Percentiles rank a stretch among this genome's conserved stretches.
phyloP scores from a whole-genome alignment of 2,797 vertebrate species.

The Mallotus villosus region DNA sequence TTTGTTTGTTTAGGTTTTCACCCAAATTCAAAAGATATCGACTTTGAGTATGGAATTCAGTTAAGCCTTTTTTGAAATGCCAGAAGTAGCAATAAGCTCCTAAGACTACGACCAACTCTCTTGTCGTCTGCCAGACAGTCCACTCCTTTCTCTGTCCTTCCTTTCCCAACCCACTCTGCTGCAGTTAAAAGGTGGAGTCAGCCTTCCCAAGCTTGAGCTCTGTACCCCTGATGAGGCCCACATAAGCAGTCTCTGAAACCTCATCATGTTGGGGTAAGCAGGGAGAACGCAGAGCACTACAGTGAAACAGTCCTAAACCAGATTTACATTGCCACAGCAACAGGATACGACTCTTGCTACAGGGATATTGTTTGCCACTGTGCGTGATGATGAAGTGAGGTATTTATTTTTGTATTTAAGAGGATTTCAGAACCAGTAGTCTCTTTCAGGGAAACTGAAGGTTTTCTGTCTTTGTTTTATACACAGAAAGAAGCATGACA shows the following conservation, averaged over 20 bases:
- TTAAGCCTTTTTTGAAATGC: not conserved
- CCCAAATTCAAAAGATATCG: too few relatives aligned
- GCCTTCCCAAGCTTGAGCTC: constrained; percentile 21
- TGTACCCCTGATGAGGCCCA: constrained; percentile 29
- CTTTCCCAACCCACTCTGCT: not conserved
- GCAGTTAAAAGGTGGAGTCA: constrained; percentile 21
- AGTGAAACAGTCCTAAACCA: constrained; percentile 36
- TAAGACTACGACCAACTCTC: constrained; percentile 26
- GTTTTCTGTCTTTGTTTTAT: constrained; percentile 53
- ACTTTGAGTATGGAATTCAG: not conserved
- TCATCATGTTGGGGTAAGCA: constrained; percentile 30
- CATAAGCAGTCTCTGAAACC: constrained; percentile 28
- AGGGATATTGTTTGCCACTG: constrained; percentile 32
- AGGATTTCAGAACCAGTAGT: constrained; percentile 26
- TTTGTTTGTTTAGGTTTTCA: not conserved
- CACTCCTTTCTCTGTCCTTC: constrained; percentile 8
- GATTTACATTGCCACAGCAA: constrained; percentile 46
- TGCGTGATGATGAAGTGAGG: constrained; percentile 41
- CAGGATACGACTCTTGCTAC: constrained; percentile 44
- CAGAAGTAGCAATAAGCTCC: not conserved
- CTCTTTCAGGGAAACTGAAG: constrained; percentile 19
- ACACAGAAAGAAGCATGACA: constrained; percentile 64
- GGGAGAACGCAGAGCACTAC: constrained; percentile 38
- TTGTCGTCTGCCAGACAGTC: constrained; percentile 17
- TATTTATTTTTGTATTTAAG: constrained; percentile 45